These are phyloP conservation scores for Trichechus manatus DNA, from an alignment of 2,113 vertebrate genomes.

Conservation along the genomic window DNA sequence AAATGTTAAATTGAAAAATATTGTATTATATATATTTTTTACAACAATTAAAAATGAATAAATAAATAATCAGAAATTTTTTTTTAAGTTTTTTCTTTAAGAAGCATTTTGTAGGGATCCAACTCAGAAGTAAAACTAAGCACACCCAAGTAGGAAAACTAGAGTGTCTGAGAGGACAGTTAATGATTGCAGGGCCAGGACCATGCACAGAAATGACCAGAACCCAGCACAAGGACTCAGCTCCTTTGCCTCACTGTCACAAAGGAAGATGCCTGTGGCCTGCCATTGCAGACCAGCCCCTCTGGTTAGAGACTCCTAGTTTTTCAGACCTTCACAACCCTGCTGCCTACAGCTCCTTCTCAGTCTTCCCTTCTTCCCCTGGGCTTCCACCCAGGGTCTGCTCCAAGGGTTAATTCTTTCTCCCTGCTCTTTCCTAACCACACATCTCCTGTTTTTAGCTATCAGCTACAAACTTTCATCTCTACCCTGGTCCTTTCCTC, in stretches of 20 bases:
- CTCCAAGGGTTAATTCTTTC: neutral
- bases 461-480: neutral
- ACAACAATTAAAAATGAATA: too few species aligned
- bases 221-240: neutral
- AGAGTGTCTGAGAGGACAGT: neutral
- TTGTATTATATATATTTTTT: too few species aligned
- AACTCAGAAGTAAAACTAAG: slow-evolving; percentile 45
- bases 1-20: neutral
- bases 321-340: neutral
- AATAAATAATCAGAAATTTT: neutral
- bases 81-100: neutral
- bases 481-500: neutral
- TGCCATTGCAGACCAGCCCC: accelerated
- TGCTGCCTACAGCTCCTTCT: neutral
- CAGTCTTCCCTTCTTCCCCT: neutral
- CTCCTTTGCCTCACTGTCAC: too few species aligned
- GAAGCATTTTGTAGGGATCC: neutral
- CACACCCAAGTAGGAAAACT: neutral
- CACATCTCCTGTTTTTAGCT: neutral
- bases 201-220: neutral
- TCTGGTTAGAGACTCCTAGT: neutral
- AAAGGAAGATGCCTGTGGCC: neutral
- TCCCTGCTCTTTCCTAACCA: neutral
- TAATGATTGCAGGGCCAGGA: neutral
- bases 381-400: accelerated